Conservation (phyloP, 2,113 vertebrate genomes). For the Oxygymnocypris stewartii region DNA sequence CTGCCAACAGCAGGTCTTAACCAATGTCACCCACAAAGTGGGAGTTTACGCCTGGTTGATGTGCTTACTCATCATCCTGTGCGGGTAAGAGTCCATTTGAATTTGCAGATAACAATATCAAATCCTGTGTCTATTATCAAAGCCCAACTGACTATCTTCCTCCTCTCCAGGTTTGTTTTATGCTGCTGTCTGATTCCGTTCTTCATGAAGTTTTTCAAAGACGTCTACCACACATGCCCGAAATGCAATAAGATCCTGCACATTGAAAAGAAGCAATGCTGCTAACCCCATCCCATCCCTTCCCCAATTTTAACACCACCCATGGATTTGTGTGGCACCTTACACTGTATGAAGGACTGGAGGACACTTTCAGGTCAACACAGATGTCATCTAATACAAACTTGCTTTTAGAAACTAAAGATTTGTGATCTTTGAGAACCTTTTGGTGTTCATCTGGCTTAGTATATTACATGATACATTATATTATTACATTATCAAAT, state of each 20-base stretch:
- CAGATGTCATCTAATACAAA: background rate
- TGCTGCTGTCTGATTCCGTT: conserved; percentile 79
- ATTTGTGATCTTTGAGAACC: background rate
- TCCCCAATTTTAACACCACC: background rate
- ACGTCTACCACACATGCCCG: conserved; percentile 75
- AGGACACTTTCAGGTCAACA: conserved; percentile 15
- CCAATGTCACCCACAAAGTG: conserved; percentile 72
- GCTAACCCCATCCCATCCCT: conserved; percentile 46
- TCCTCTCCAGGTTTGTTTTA: conserved; percentile 66
- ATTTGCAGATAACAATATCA: background rate
- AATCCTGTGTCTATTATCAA: background rate
- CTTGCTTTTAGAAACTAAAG: background rate
- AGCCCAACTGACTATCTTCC: background rate
- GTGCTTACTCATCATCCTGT: conserved; percentile 76
- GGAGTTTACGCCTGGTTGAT: conserved; percentile 76
- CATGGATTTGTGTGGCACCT: background rate
- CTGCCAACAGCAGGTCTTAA: conserved; percentile 76
- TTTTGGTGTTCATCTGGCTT: conserved; percentile 11
- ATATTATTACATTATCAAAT: background rate
- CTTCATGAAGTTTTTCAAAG: conserved; percentile 74
- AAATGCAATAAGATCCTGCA: conserved; percentile 71
- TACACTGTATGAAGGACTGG: conserved; percentile 30
- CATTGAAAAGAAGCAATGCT: conserved; percentile 74
- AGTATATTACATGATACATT: background rate
- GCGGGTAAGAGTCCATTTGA: conserved; percentile 66